Percentiles rank a stretch among this genome's conserved stretches.
These are phyloP conservation scores for Papilio dardanus DNA, from an alignment of 1,140 invertebrate genomes.

Conservation along the genomic window DNA sequence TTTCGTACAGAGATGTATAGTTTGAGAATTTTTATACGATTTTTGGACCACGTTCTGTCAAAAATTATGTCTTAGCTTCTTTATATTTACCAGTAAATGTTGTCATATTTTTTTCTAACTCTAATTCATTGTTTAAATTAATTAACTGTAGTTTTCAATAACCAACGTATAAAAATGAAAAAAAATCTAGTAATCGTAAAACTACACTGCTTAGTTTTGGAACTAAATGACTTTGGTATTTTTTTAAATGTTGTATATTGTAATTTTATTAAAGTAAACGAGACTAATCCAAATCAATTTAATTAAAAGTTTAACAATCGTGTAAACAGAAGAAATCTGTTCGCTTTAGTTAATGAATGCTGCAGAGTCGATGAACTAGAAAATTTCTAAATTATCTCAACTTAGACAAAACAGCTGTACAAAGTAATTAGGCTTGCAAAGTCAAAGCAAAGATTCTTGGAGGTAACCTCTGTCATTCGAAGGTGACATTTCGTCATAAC, in stretches of 20 bases:
- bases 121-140: too few relatives aligned
- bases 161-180: too few relatives aligned
- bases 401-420: conserved; percentile 29
- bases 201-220: too few relatives aligned
- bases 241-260: background rate
- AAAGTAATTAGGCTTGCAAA: conserved; percentile 24
- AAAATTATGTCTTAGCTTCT: too few relatives aligned
- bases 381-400: conserved; percentile 1
- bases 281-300: background rate
- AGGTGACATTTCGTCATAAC: conserved; percentile 18
- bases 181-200: too few relatives aligned
- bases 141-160: too few relatives aligned
- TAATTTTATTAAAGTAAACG: background rate
- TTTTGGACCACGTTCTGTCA: background rate
- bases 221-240: background rate
- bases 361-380: background rate
- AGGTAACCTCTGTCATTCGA: conserved; percentile 19
- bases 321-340: background rate
- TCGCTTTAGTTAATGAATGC: background rate
- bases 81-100: too few relatives aligned
- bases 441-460: conserved; percentile 8
- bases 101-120: too few relatives aligned
- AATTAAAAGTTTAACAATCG: background rate
- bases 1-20: conserved; percentile 48
- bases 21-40: conserved; percentile 11